A percentile compares a stretch with the other conserved stretches of the same genome.
Conservation (phyloP, 92 coral and sea anemone genomes). For the Bergia sp. region DNA sequence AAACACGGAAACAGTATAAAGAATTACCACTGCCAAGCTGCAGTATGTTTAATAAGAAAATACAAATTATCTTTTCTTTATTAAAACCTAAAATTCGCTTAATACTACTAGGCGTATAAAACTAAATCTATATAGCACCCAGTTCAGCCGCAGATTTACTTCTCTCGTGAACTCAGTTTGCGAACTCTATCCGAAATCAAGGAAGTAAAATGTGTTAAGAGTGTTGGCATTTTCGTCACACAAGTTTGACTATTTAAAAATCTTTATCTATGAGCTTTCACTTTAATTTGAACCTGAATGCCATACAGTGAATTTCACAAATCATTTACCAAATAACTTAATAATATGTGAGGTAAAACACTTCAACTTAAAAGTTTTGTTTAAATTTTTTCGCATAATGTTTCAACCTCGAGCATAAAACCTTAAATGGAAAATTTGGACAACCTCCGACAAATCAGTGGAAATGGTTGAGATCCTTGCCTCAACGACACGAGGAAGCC, state of each 20-base stretch:
- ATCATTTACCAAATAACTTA: too few species aligned
- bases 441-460: background rate
- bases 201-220: too few species aligned
- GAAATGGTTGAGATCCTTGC: background rate
- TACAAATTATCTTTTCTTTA: constrained; percentile 12
- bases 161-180: too few species aligned
- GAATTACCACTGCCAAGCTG: background rate
- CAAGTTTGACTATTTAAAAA: too few species aligned
- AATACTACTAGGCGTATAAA: constrained; percentile 14
- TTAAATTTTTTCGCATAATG: too few species aligned
- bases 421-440: background rate
- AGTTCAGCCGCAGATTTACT: background rate
- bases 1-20: background rate
- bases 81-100: constrained; percentile 2
- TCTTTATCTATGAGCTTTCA: too few species aligned
- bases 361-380: too few species aligned
- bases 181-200: too few species aligned
- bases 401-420: background rate
- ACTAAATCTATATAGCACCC: background rate
- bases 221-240: too few species aligned
- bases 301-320: too few species aligned
- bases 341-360: too few species aligned
- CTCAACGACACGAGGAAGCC: background rate
- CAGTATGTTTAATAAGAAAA: constrained; percentile 28
- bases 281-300: too few species aligned